These are phyloP conservation scores for Ridgeia piscesae DNA, from an alignment of 1,140 invertebrate genomes.

Conservation along the genomic window DNA sequence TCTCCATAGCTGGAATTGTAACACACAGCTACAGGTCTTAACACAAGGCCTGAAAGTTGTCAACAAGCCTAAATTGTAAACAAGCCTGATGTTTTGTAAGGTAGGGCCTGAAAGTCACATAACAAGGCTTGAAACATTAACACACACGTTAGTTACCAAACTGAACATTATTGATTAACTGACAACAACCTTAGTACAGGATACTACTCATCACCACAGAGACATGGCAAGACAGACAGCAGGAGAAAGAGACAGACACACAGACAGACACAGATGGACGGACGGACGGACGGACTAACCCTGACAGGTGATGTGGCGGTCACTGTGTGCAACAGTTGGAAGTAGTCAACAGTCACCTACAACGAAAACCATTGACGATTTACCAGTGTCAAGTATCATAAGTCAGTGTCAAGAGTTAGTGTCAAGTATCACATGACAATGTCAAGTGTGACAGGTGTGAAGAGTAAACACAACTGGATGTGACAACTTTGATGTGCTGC, in stretches of 20 bases:
- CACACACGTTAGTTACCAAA: neutral
- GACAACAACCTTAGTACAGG: no score
- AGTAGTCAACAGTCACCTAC: constrained; percentile 62
- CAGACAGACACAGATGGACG: constrained; percentile 17
- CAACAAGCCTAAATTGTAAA: constrained; percentile 57
- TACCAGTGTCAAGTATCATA: neutral
- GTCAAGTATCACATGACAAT: neutral
- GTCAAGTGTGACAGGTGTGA: neutral
- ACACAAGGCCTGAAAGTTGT: neutral
- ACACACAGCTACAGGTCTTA: neutral
- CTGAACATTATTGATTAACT: no score
- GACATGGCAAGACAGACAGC: neutral
- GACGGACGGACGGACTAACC: constrained; percentile 22
- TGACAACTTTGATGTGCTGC: neutral
- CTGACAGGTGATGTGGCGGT: constrained; percentile 56
- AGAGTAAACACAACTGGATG: neutral
- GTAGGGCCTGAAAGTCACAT: constrained; percentile 42
- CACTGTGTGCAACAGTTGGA: constrained; percentile 62
- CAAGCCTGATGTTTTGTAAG: constrained; percentile 60
- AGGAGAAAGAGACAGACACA: neutral
- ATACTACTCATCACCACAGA: no score
- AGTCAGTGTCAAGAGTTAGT: neutral
- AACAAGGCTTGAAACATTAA: constrained; percentile 50
- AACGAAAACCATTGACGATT: neutral
- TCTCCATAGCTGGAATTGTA: constrained; percentile 62